Conservation (phyloP, 2,113 vertebrate species). For the Glareola pratincola region DNA sequence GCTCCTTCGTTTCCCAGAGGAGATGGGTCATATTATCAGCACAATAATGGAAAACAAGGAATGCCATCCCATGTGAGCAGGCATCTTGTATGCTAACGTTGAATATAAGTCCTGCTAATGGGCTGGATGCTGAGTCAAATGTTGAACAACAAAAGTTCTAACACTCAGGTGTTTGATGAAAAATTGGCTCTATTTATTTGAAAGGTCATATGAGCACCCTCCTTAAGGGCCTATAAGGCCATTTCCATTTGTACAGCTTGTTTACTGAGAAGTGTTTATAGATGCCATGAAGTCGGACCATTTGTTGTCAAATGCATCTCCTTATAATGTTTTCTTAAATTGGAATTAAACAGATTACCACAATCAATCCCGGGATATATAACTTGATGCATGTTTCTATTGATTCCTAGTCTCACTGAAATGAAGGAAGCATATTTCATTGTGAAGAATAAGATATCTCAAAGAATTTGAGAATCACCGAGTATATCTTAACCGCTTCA, state of each 20-base stretch:
- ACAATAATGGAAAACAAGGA: not conserved
- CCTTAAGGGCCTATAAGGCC: not conserved
- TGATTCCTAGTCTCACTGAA: not conserved
- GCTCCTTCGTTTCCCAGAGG: not conserved
- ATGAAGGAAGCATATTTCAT: not conserved
- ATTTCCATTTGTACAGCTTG: not conserved
- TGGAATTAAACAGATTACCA: not conserved
- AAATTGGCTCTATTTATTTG: not conserved
- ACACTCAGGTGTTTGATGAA: not conserved
- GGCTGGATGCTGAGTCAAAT: not conserved
- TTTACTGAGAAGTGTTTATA: not conserved
- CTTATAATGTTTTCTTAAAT: not conserved
- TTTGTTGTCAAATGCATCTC: not conserved
- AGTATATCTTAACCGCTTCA: not conserved
- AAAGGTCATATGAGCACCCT: not conserved
- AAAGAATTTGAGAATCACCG: not conserved
- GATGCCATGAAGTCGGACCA: not conserved
- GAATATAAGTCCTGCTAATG: not conserved
- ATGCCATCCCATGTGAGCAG: not conserved
- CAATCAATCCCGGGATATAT: not conserved
- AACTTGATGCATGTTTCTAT: not conserved
- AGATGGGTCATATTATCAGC: not conserved
- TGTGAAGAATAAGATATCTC: not conserved
- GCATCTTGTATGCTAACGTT: not conserved
- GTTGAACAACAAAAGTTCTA: not conserved